Conservation (phyloP, 2,113 vertebrate species). For the Lophura nycthemera region DNA sequence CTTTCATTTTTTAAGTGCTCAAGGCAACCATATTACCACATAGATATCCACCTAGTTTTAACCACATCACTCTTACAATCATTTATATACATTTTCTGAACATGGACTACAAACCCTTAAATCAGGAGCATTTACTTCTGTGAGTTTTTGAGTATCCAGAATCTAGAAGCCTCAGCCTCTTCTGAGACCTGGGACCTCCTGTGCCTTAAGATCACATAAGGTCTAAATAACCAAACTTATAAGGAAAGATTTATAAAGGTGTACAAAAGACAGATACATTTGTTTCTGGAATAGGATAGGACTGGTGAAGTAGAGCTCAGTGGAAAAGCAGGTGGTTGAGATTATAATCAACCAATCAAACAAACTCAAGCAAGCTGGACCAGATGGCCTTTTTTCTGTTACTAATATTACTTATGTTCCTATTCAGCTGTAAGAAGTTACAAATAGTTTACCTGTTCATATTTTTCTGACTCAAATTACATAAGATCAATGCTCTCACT, state of each 20-base stretch:
- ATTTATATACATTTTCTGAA: background rate
- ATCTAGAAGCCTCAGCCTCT: background rate
- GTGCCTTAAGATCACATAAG: background rate
- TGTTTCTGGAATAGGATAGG: slow-evolving; percentile 54
- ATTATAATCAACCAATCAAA: slow-evolving; percentile 64
- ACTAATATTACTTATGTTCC: slow-evolving; percentile 66
- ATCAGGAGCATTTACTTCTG: background rate
- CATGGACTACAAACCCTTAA: background rate
- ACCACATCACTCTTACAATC: background rate
- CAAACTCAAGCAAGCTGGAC: slow-evolving; percentile 36
- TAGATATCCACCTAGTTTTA: background rate
- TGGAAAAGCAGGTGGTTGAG: slow-evolving; percentile 69
- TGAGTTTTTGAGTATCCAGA: background rate
- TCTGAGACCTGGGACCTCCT: background rate
- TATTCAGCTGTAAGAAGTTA: slow-evolving; percentile 70
- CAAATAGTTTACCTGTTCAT: slow-evolving; percentile 67
- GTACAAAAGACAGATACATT: slow-evolving; percentile 56
- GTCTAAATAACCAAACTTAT: slow-evolving; percentile 53
- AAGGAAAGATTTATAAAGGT: slow-evolving; percentile 65
- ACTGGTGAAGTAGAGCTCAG: slow-evolving; percentile 3
- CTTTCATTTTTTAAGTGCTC: background rate
- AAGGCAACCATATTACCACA: background rate
- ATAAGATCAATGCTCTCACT: slow-evolving; percentile 71
- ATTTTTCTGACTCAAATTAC: slow-evolving; percentile 70
- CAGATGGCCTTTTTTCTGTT: slow-evolving; percentile 62